Base-by-base conservation (phyloP, 2,888 invertebrate genomes). In the Macaria notata region DNA sequence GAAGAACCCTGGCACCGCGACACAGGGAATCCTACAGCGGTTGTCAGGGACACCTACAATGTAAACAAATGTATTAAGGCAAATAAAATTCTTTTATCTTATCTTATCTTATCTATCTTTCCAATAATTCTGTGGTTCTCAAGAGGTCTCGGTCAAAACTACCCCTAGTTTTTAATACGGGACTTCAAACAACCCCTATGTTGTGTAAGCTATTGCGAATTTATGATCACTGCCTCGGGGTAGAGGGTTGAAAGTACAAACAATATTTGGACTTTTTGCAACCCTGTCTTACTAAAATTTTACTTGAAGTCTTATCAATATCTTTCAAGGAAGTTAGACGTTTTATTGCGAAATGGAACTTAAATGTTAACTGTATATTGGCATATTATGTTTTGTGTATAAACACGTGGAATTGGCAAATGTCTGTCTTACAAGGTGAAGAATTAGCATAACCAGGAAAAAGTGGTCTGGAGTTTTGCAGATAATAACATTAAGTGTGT, bases 171-270 rank as follows among this genome's bases (percentile, higher is more conserved):
- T 59, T 59, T 59, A 59, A 59, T 55, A 59, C 59, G 47, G 33
- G 42, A 54, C 59, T 59, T 59, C 59, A 59, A 59, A 59, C 54
- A 59, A n/a, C 56, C 57, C 61, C 46, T 53, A 19, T 19, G 19
- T 19, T 45, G 53, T 43, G 58, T 50, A 59, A 41, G 53, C 54
- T 61, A 63, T 65, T 63, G 58, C 56, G 41, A 65, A 65, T 65
- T 63, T 65, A 65, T 57, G 63, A 61, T 60, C 54, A 41, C 54
- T 51, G 60, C 63, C 59, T 46, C 9, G 44, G 56, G 62, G 9
- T 9, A 51, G 33, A 53, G 56, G 62, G 61, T 54, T 38, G 50
- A 57, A 30, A 47, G 7, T 9, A 31, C 41, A 46, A 44, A 51
- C 46, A 50, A 54, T 53, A 54, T 6, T 29, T 8, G 5, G 4